Conservation (phyloP, 2,113 vertebrate species). For the Pyrgilauda ruficollis region DNA sequence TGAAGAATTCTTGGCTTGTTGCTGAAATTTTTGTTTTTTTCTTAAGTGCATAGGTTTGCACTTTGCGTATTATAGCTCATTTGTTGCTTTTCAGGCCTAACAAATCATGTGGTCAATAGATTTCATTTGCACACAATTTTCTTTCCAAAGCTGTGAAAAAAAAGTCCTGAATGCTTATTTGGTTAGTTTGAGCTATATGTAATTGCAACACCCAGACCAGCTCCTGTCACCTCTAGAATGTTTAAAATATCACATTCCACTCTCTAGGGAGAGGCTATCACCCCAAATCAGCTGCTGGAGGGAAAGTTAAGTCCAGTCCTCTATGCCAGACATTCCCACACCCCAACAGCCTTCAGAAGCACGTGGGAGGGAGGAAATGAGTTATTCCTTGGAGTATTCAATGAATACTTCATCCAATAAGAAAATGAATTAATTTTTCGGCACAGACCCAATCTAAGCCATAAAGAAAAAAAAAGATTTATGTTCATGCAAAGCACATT, state of each 20-base stretch:
- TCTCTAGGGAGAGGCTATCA: neutral
- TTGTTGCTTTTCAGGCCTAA: neutral
- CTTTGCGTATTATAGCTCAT: neutral
- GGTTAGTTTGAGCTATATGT: neutral
- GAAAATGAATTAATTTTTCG: neutral
- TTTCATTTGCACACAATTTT: neutral
- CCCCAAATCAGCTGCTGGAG: neutral
- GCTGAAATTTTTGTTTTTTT: neutral
- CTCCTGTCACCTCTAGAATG: neutral
- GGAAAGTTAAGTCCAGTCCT: neutral
- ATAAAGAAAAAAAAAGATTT: neutral
- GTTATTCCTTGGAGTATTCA: neutral
- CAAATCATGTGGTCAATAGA: neutral
- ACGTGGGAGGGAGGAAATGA: accelerated
- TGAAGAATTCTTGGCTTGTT: neutral
- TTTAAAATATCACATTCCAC: neutral
- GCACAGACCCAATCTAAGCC: neutral
- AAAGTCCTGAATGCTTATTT: neutral
- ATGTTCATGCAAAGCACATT: neutral
- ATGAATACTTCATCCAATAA: neutral
- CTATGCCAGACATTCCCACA: neutral
- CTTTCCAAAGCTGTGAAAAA: neutral
- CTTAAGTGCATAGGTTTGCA: neutral
- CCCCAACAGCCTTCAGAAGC: neutral
- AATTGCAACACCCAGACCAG: neutral